Evolutionary conservation across 2,113 vertebrate species (phyloP), one percentile per base, ranked within the genome.

Genomic region (Plecturocebus donacophilus): DNA sequence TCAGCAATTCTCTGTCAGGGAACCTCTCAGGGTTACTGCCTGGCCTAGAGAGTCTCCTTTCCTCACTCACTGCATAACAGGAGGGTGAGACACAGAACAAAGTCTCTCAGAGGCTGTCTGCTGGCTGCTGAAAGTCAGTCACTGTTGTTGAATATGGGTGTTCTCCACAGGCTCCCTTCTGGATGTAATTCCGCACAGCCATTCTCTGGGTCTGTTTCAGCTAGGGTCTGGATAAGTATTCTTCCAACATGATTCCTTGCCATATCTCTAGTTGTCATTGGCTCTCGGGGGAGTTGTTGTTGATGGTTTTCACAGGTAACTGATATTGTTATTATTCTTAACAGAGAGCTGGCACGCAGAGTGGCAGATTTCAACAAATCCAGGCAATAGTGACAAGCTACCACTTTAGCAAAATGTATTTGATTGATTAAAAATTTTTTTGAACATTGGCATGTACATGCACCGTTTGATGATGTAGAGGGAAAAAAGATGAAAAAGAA

Each of bases 1-100:
- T 97, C 90, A 76, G 96, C 96, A 87, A 66, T 61, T 87, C 90
- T 93, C 17, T 27, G 85, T 93, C 95, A 97, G 76, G 66, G 42
- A 94, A 85, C 61, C 66, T 75, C 94, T 96, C 66, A 16, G 45
- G 40, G 8, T 83, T 40, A 79, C 21, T 80, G 49, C 25, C 84
- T 52, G 58, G 61, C 87, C 25, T 40, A 68, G 42, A 45, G n/a
- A 30, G 54, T 52, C 82, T 91, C 92, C 70, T 45, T 77, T 84
- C 56, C 77, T 94, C 49, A 25, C 49, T 32, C 54, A 25, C 49
- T 32, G 90, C 5, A 45, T 58, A 86, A 87, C 77, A 71, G 70
- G 40, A 32, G 64, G 56, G 47, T 40, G 81, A 90, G 40, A 38
- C 23, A 30, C 0, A 2, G 38, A 66, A n/a, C 45, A 35, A 61